A percentile compares a stretch with the other conserved stretches of the same genome.
Evolutionary conservation across 2,113 vertebrate species (phyloP).

Genomic region (Chlorodrepanis virens): DNA sequence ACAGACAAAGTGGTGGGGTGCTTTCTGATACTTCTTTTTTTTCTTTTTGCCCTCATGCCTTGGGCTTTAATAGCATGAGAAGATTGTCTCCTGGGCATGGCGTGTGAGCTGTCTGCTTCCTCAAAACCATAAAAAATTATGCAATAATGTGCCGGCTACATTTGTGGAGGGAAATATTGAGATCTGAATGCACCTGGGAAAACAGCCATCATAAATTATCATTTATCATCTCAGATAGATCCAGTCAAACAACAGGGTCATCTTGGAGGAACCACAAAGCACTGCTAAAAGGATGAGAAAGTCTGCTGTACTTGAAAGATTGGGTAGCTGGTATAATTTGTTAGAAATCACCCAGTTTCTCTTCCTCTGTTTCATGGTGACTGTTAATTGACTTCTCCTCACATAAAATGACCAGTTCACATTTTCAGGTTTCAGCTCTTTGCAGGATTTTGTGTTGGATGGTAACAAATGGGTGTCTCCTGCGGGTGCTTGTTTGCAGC

Average conservation of each 20-base stretch:
- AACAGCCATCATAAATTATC: not conserved
- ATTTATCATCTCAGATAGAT: slow-evolving; percentile 12
- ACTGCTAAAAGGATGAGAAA: not conserved
- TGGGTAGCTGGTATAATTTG: not conserved
- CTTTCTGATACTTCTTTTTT: not conserved
- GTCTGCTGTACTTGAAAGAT: not conserved
- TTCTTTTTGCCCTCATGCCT: not conserved
- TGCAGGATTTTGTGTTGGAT: not conserved
- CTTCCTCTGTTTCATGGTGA: not conserved
- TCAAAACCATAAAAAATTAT: not conserved
- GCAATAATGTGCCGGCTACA: not conserved
- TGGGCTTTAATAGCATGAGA: not conserved
- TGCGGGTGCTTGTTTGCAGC: not conserved
- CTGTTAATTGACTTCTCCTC: not conserved
- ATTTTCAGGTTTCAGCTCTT: not conserved
- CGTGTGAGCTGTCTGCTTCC: not conserved
- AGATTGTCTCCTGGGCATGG: not conserved
- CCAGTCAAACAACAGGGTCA: not conserved
- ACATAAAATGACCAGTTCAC: not conserved
- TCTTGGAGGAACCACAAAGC: not conserved
- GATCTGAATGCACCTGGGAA: not conserved
- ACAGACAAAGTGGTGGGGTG: not conserved
- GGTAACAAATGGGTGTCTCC: not conserved
- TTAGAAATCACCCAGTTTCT: not conserved
- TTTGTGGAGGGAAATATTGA: not conserved